phyloP scores from a whole-genome alignment of 2,797 vertebrate species.

The Bryconaethiops microstoma region DNA sequence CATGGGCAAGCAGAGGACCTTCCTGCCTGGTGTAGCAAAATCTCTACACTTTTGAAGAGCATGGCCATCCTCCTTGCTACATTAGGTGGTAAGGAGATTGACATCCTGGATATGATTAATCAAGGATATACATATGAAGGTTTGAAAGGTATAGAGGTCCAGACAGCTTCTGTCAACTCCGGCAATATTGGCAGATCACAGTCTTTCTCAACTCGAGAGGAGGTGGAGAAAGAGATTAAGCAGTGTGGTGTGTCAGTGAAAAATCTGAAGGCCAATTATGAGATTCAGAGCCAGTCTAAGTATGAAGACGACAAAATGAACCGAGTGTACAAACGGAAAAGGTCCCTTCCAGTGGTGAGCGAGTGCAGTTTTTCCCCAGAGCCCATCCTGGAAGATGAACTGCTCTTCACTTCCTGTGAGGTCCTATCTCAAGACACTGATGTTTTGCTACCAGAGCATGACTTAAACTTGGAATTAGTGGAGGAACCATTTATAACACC shows the following conservation, averaged over 20 bases:
- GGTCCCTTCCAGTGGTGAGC: constrained; percentile 76
- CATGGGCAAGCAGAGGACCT: constrained; percentile 86
- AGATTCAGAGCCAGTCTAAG: constrained; percentile 75
- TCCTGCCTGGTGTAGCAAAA: constrained; percentile 86
- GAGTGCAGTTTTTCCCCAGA: constrained; percentile 70
- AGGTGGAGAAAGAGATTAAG: constrained; percentile 88
- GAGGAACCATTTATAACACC: constrained; percentile 71
- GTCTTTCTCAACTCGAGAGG: constrained; percentile 89
- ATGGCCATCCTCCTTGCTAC: constrained; percentile 84
- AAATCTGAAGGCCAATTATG: constrained; percentile 92
- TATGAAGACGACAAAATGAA: constrained; percentile 59
- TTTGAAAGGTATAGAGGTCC: constrained; percentile 56
- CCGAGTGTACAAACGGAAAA: constrained; percentile 80
- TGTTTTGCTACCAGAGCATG: constrained; percentile 54
- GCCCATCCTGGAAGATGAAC: constrained; percentile 79
- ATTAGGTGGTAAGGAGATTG: constrained; percentile 80
- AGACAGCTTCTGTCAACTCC: constrained; percentile 52
- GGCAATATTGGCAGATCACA: constrained; percentile 84
- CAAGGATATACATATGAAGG: constrained; percentile 72
- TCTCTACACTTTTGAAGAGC: constrained; percentile 84
- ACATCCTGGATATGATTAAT: constrained; percentile 81
- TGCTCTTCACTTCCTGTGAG: constrained; percentile 59
- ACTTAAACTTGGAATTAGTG: constrained; percentile 61
- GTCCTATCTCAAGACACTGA: constrained; percentile 59
- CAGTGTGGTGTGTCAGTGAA: constrained; percentile 93